phyloP scores from a whole-genome alignment of 2,797 vertebrate genomes.

The Alfaro cultratus region DNA sequence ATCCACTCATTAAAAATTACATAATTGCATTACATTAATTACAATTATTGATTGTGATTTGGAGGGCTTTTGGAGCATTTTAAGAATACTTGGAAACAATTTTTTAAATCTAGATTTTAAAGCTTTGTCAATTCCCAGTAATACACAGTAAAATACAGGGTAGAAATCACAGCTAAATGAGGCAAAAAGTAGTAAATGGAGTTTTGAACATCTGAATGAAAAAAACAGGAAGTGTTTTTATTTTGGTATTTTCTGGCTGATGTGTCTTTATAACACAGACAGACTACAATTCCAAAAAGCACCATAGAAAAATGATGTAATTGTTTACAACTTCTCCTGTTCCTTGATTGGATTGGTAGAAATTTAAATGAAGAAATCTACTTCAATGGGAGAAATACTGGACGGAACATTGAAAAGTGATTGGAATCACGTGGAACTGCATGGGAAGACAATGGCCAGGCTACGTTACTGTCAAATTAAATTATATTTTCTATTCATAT shows the following conservation, averaged over 20 bases:
- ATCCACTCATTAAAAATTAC: background rate
- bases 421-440: too few relatives aligned
- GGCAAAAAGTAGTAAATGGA: background rate
- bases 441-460: too few relatives aligned
- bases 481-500: too few relatives aligned
- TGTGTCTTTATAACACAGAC: background rate
- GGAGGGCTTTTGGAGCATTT: background rate
- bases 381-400: too few relatives aligned
- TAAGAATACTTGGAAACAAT: background rate
- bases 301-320: too few relatives aligned
- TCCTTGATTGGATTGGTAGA: too few relatives aligned
- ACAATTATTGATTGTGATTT: background rate
- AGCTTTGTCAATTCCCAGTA: background rate
- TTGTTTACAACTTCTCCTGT: too few relatives aligned
- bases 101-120: background rate
- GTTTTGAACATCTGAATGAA: background rate
- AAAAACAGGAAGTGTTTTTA: background rate
- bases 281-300: too few relatives aligned
- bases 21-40: background rate
- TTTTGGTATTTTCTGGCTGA: background rate
- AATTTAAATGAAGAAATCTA: too few relatives aligned
- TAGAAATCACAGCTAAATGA: background rate
- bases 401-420: too few relatives aligned
- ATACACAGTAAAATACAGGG: background rate
- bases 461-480: too few relatives aligned